Evolutionary conservation across 2,888 invertebrate species (phyloP).

Genomic region (Pecten maximus): DNA sequence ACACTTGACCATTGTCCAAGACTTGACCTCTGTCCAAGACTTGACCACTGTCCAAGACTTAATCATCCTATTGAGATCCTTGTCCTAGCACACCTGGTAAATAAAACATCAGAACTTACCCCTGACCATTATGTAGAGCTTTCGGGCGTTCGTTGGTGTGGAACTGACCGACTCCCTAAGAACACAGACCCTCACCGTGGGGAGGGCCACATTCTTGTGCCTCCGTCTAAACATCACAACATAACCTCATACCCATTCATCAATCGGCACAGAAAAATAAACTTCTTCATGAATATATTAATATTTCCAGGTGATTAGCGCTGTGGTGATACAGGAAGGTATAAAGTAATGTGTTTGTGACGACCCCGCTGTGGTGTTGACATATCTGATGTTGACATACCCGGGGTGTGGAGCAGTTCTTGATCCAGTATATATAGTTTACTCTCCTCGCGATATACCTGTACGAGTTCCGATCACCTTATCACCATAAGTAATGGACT

Average conservation of each 20-base stretch:
- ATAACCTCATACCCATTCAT: not conserved
- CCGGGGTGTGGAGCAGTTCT: slow-evolving; percentile 4
- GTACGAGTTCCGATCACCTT: not conserved
- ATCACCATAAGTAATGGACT: slow-evolving; percentile 1
- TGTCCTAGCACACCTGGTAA: not conserved
- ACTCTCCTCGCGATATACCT: not conserved
- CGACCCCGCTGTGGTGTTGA: not conserved
- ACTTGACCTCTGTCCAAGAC: not conserved
- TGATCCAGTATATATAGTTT: not conserved
- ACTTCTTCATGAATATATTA: not conserved
- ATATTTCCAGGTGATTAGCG: not conserved
- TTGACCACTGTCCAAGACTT: not conserved
- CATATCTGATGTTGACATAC: slow-evolving; percentile 7
- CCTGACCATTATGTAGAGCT: not conserved
- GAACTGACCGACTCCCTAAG: not conserved
- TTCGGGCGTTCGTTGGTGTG: not conserved
- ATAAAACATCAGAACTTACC: not conserved
- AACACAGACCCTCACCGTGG: not conserved
- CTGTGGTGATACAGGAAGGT: not conserved
- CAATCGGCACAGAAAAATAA: not conserved
- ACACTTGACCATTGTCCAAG: not conserved
- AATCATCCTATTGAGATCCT: not conserved
- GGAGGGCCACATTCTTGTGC: not conserved
- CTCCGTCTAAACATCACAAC: not conserved
- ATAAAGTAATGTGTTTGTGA: slow-evolving; percentile 7